Evolutionary conservation across 2,888 invertebrate genomes (phyloP).

Genomic region (Nymphalis urticae): DNA sequence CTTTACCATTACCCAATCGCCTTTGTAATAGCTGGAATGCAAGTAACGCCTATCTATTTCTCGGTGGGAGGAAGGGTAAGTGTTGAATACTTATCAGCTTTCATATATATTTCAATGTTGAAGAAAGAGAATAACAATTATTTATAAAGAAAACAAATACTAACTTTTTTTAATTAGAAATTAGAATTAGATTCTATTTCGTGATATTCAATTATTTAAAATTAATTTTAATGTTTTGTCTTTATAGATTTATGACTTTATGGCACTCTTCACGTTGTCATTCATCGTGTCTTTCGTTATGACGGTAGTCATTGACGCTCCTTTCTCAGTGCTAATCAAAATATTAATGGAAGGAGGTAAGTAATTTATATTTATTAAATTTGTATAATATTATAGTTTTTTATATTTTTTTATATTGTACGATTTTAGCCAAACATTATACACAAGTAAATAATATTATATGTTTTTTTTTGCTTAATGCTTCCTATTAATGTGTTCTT

Average conservation of each 20-base stretch:
- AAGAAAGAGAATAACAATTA: neutral
- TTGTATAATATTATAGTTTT: neutral
- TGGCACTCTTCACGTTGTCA: constrained; percentile 44
- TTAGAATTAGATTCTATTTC: no score
- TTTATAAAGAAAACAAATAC: no score
- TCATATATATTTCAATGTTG: neutral
- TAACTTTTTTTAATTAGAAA: no score
- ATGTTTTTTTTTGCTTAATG: no score
- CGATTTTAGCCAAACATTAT: no score
- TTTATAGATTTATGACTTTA: constrained; percentile 56
- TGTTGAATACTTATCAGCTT: constrained; percentile 3
- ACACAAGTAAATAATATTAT: no score
- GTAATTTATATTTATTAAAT: neutral
- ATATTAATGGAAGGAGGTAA: constrained; percentile 51
- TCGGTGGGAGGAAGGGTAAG: constrained; percentile 41
- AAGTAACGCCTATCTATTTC: constrained; percentile 49
- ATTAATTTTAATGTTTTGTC: constrained; percentile 7
- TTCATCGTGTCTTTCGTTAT: constrained; percentile 51
- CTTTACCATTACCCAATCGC: constrained; percentile 70
- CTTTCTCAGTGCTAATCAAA: constrained; percentile 59
- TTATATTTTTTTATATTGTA: no score
- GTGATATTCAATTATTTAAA: neutral
- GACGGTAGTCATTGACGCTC: constrained; percentile 59
- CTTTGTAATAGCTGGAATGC: constrained; percentile 43
- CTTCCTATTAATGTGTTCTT: no score